A percentile compares a stretch with the other conserved stretches of the same genome.
Evolutionary conservation across 1,140 invertebrate genomes (phyloP).

Genomic region (Procambarus clarkii): DNA sequence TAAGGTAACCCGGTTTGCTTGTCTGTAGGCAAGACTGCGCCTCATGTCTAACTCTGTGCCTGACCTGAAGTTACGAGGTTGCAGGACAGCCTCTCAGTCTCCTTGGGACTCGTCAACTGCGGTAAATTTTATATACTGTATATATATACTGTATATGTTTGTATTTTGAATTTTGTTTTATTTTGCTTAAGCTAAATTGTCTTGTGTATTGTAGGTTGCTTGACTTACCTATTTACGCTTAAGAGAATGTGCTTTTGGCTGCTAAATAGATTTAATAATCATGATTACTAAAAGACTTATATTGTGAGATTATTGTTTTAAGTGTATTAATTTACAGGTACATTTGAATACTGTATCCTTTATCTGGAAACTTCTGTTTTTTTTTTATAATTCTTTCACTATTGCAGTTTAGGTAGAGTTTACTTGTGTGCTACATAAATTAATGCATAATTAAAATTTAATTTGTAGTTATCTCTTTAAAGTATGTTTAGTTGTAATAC

Average conservation of each 20-base stretch:
- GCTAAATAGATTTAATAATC: not conserved
- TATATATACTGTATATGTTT: no score
- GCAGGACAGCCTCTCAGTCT: slow-evolving; percentile 57
- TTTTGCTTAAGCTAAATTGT: not conserved
- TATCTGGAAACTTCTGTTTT: no score
- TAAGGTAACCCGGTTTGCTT: slow-evolving; percentile 61
- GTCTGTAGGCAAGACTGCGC: slow-evolving; percentile 67
- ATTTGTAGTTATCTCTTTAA: no score
- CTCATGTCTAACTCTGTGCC: slow-evolving; percentile 69
- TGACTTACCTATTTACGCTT: not conserved
- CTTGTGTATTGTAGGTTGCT: not conserved
- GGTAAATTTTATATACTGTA: slow-evolving; percentile 42
- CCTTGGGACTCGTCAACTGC: slow-evolving; percentile 44
- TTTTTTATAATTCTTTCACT: no score
- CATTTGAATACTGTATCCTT: no score
- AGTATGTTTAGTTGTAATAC: no score
- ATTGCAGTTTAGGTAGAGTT: no score
- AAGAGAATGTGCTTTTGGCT: not conserved
- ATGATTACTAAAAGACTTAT: no score
- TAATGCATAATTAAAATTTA: no score
- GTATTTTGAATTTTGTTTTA: not conserved
- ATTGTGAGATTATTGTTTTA: no score
- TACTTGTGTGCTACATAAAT: no score
- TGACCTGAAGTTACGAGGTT: slow-evolving; percentile 63
- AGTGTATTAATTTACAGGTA: no score